A percentile compares a stretch with the other conserved stretches of the same genome.
Conservation (phyloP, 2,888 invertebrate species). For the Euplagia quadripunctaria region DNA sequence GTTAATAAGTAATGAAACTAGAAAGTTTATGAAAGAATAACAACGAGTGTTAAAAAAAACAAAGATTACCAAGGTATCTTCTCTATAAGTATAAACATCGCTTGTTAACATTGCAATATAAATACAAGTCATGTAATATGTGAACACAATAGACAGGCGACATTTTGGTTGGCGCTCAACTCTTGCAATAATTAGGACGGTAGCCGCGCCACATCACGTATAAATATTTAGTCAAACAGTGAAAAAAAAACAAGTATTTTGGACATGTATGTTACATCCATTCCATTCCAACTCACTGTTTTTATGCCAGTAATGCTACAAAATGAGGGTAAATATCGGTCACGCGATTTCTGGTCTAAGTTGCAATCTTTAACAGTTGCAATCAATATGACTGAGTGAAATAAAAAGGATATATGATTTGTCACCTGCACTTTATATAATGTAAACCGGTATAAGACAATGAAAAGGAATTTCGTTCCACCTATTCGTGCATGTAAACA, state of each 20-base stretch:
- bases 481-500: too few relatives aligned
- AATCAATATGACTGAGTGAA: too few relatives aligned
- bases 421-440: too few relatives aligned
- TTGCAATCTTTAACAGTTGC: too few relatives aligned
- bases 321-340: background rate
- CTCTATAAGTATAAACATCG: background rate
- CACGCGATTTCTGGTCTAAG: background rate
- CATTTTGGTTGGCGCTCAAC: constrained; percentile 39
- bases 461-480: too few relatives aligned
- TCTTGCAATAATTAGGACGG: background rate
- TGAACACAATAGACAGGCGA: constrained; percentile 66
- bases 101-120: constrained; percentile 1
- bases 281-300: background rate
- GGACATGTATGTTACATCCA: background rate
- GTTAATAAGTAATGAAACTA: background rate
- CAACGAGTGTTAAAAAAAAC: too few relatives aligned
- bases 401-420: too few relatives aligned
- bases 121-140: constrained; percentile 51
- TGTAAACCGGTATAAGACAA: too few relatives aligned
- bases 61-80: background rate
- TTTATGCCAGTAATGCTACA: background rate
- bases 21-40: background rate
- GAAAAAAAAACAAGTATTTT: background rate
- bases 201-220: background rate
- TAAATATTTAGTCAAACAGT: constrained; percentile 2